Evolutionary conservation across 2,797 vertebrate genomes (phyloP).

Genomic region (Perodicticus potto): DNA sequence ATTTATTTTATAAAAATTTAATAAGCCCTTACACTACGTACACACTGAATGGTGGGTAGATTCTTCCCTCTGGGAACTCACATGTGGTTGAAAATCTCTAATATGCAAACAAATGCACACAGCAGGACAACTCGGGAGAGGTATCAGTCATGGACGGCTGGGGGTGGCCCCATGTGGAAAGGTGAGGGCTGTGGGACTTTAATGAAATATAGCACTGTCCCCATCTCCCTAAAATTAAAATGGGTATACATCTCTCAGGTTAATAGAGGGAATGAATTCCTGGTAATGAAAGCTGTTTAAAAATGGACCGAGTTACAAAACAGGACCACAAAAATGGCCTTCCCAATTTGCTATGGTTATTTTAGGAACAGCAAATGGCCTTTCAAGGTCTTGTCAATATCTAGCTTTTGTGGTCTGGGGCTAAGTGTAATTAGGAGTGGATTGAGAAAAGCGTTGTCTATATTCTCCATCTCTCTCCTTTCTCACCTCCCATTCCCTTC

Average conservation of each 20-base stretch:
- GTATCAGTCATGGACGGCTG: neutral
- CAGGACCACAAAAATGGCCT: slow-evolving; percentile 65
- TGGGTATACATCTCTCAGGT: slow-evolving; percentile 6
- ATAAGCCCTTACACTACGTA: neutral
- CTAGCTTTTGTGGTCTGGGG: slow-evolving; percentile 64
- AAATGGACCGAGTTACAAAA: slow-evolving; percentile 36
- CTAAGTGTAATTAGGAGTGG: slow-evolving; percentile 69
- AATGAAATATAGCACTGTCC: neutral
- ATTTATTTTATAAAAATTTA: neutral
- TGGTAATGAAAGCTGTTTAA: slow-evolving; percentile 64
- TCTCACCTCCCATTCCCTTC: slow-evolving; percentile 47
- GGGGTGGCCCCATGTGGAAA: neutral
- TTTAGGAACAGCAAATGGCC: slow-evolving; percentile 71
- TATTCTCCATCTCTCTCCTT: slow-evolving; percentile 53
- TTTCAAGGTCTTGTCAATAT: slow-evolving; percentile 75
- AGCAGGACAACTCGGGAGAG: neutral
- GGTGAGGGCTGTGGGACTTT: neutral
- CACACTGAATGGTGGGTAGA: neutral
- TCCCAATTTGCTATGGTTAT: slow-evolving; percentile 54
- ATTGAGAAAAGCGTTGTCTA: slow-evolving; percentile 62
- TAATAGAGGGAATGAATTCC: slow-evolving; percentile 59
- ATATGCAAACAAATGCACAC: neutral
- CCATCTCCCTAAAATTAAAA: slow-evolving; percentile 28
- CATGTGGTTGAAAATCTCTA: neutral
- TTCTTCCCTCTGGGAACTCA: neutral